Base-by-base conservation (phyloP, 2,888 invertebrate genomes). In the Tetanocera ferruginea region DNA sequence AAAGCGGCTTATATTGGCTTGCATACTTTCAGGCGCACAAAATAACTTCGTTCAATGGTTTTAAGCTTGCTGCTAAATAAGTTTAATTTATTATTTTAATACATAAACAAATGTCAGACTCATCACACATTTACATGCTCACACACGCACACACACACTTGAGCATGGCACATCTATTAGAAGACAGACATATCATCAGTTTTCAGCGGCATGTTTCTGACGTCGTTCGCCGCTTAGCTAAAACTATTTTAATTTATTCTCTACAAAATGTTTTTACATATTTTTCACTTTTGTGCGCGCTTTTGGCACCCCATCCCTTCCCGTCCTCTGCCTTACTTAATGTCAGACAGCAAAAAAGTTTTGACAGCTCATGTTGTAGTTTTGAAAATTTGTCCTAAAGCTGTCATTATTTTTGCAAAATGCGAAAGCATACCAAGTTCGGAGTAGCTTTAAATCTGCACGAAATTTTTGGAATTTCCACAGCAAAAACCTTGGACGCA, bases 361-460 rank as follows among this genome's bases (percentile, higher is more conserved):
- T 28, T 74, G 74, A 74, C 62, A 64, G 64, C 64, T 74, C 34
- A 25, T 74, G 74, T 72, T 57, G 57, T 57, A 72, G 55, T 72
- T 60, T 60, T 11, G 43, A 28, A 57, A 72, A 57, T 9, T 57
- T 72, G 37, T 34, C 37, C 72, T 72, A 28, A 28, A 34, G 23
- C 72, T 72, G 69, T 49, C 69, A 51, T 69, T 69, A 51, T 69
- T 43, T 67, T 14, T 43, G 62, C 62, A 25, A 62, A 62, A 31
- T 62, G 52, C n/a, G n/a, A 52, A 52, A 17, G 52, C 52, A 52
- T 52, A 19, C 52, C 52, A 52, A 52, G 28, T 31, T 37, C 8
- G 37, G 37, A 37, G 37, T 37, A 37, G 37, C 37, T 37, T 37
- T 37, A 37, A 37, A n/a, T 5, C 5, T 37, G 8, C 1, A 37